Base-by-base conservation (phyloP, 2,113 vertebrate genomes). In the Callipepla californica region DNA sequence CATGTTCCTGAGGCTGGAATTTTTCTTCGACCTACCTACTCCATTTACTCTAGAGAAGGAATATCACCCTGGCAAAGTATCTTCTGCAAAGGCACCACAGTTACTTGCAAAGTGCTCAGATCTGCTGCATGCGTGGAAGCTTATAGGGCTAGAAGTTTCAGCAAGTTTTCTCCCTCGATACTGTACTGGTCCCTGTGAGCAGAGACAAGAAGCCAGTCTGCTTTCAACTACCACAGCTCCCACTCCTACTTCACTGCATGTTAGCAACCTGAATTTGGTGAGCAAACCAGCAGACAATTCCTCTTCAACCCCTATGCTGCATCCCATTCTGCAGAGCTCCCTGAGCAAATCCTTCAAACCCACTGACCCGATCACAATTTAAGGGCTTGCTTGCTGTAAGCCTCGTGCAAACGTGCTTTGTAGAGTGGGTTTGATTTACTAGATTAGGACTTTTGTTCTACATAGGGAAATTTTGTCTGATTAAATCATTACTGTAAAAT, bases 401-500 rank as follows among this genome's bases (percentile, higher is more conserved):
- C 13, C 32, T 15, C 20, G 51, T 32, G 17, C 45, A 83, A 61
- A 51, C 1, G 3, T 36, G 44, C 19, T 89, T 74, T 87, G 44
- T 34, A 61, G 51, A 74, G 30, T 74, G 21, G n/a, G 73, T 85
- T 73, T 62, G 19, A 67, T 80, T 82, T 87, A 50, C 70, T 89
- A 87, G 89, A 89, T 70, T 83, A 91, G 75, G 28, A 82, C 59
- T 89, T 90, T 77, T 34, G 81, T 83, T 91, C 75, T 70, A 83
- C 20, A 17, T 55, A 80, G 70, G 58, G 22, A 82, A 51, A 78
- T 61, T 94, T 90, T 91, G 75, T 74, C 81, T 51, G 63, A 87
- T 93, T 83, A 91, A 92, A 93, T 94, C 76, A 85, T 87, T 85
- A 15, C 68, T 80, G 42, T 69, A 91, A 94, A 77, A 51, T 70